Conservation (phyloP, 2,797 vertebrate species). For the Sebastes itinus region DNA sequence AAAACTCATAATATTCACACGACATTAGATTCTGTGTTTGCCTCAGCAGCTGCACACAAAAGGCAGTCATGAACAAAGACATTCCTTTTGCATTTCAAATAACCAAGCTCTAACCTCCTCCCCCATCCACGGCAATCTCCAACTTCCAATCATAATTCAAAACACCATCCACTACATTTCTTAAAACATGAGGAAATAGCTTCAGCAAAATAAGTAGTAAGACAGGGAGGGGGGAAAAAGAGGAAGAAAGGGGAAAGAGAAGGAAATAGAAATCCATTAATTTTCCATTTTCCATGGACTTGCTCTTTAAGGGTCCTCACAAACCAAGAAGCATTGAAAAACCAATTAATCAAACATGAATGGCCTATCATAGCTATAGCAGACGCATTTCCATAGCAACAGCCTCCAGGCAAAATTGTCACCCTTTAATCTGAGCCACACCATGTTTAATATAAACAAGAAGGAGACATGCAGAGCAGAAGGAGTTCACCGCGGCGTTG, state of each 20-base stretch:
- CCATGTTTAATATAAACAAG: slow-evolving; percentile 84
- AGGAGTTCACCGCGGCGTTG: not conserved
- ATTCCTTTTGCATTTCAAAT: slow-evolving; percentile 82
- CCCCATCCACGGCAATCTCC: slow-evolving; percentile 72
- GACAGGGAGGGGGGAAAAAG: not conserved
- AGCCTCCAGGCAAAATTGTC: slow-evolving; percentile 82
- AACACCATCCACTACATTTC: slow-evolving; percentile 78
- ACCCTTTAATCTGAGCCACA: slow-evolving; percentile 82
- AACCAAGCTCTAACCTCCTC: slow-evolving; percentile 59
- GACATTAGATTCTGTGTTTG: slow-evolving; percentile 77
- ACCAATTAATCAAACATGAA: slow-evolving; percentile 90
- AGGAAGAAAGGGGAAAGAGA: slow-evolving; percentile 27
- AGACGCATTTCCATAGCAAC: slow-evolving; percentile 87
- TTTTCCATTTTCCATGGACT: slow-evolving; percentile 83
- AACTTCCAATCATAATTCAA: slow-evolving; percentile 82
- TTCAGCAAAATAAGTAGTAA: slow-evolving; percentile 55
- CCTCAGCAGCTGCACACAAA: slow-evolving; percentile 77
- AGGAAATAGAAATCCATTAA: slow-evolving; percentile 82
- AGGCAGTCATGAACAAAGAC: slow-evolving; percentile 79
- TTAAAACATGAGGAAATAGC: slow-evolving; percentile 77
- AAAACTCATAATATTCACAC: slow-evolving; percentile 79
- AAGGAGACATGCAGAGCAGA: slow-evolving; percentile 55
- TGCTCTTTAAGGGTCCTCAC: slow-evolving; percentile 85
- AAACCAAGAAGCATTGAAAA: slow-evolving; percentile 86
- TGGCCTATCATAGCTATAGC: slow-evolving; percentile 86